Percentiles rank a stretch among this genome's conserved stretches.
Conservation (phyloP, 1,140 invertebrate genomes). For the Drosophila ercepeae region DNA sequence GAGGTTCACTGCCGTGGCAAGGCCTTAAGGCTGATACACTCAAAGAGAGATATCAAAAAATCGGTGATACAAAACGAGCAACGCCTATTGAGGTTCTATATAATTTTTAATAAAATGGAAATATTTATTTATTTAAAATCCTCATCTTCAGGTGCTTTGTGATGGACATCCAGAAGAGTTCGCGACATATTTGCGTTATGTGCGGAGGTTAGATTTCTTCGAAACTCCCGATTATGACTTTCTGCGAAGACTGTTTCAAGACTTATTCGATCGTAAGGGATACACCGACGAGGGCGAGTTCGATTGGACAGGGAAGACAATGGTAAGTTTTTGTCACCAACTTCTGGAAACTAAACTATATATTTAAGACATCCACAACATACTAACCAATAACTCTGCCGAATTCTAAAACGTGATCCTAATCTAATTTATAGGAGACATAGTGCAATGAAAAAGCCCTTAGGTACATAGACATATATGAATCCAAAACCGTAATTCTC, state of each 20-base stretch:
- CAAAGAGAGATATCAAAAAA: conserved; percentile 99
- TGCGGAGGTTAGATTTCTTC: conserved; percentile 98
- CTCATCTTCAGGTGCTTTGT: conserved; percentile 93
- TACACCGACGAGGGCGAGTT: conserved; percentile 98
- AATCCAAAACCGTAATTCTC: conserved; percentile 18
- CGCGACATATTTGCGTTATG: conserved; percentile 98
- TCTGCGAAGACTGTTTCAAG: conserved; percentile 96
- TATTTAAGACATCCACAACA: conserved; percentile 14
- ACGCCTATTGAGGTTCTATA: conserved; percentile 94
- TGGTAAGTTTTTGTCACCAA: conserved; percentile 86
- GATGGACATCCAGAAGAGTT: conserved; percentile 99
- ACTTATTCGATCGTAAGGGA: conserved; percentile 96
- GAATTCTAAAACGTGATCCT: conserved; percentile 53
- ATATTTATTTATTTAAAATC: too few species aligned
- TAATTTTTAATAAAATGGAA: background rate
- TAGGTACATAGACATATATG: conserved; percentile 17
- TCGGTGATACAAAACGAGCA: conserved; percentile 99
- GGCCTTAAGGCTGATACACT: conserved; percentile 99
- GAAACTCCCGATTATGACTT: conserved; percentile 99
- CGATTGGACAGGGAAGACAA: conserved; percentile 98
- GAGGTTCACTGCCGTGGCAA: conserved; percentile 99
- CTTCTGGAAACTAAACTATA: conserved; percentile 1
- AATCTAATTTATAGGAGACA: conserved; percentile 72
- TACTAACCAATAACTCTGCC: conserved; percentile 27
- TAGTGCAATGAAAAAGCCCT: conserved; percentile 49